These are phyloP conservation scores for Chrysomallon squamiferum DNA, from an alignment of 1,140 invertebrate genomes.

Conservation along the genomic window DNA sequence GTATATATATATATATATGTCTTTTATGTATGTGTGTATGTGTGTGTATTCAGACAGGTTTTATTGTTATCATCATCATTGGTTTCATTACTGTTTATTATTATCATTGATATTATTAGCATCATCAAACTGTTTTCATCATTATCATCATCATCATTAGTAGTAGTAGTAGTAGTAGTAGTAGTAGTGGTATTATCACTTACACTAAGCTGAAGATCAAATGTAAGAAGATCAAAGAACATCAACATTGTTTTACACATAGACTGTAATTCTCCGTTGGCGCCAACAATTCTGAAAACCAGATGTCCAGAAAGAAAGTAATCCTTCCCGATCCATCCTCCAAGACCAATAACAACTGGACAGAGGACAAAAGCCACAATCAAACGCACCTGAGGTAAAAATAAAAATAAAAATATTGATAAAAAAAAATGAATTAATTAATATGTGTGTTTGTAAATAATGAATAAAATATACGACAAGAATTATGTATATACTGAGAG, in stretches of 20 bases:
- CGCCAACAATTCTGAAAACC: slow-evolving; percentile 52
- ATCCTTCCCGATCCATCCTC: slow-evolving; percentile 21
- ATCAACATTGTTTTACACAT: slow-evolving; percentile 42
- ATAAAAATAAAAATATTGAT: neutral
- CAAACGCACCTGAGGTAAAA: slow-evolving; percentile 34
- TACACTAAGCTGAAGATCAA: slow-evolving; percentile 48
- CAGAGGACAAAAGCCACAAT: slow-evolving; percentile 31
- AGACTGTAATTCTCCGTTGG: slow-evolving; percentile 29
- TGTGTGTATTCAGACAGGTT: too few species aligned
- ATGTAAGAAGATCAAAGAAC: slow-evolving; percentile 39
- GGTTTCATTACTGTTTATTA: too few species aligned
- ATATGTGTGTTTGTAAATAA: neutral
- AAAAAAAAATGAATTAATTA: too few species aligned
- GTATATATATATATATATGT: too few species aligned
- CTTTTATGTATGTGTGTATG: too few species aligned
- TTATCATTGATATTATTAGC: too few species aligned
- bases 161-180: too few species aligned
- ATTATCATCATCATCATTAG: too few species aligned
- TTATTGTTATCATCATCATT: too few species aligned
- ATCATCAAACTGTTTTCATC: too few species aligned
- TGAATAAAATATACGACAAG: neutral
- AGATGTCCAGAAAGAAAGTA: slow-evolving; percentile 44
- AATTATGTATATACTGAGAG: too few species aligned
- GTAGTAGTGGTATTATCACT: too few species aligned
- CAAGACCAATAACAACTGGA: slow-evolving; percentile 34